Evolutionary conservation across 2,113 vertebrate genomes (phyloP), one percentile per base, ranked within the genome.

Genomic region (Macrotis lagotis): DNA sequence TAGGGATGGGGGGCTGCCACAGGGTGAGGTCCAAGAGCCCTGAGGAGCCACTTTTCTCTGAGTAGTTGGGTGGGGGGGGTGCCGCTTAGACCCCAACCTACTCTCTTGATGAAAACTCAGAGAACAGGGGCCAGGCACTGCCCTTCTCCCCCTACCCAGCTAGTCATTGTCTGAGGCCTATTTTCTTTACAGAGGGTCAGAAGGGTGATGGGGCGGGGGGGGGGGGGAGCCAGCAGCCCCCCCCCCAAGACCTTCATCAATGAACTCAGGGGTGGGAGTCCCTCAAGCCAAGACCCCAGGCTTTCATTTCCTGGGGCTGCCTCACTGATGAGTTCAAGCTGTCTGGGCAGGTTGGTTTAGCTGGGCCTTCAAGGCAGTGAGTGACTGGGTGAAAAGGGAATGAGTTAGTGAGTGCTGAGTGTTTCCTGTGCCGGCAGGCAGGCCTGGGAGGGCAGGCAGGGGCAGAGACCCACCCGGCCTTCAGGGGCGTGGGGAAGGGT

Each of bases 101-200:
- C 2, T 55, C 12, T 92, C 91, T 50, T 48, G 55, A 55, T 19
- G 0, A 49, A 90, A 48, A 96, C 98, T 94, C 95, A 91, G 95
- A 96, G 91, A 91, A 25, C 96, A 88, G 94, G 96, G 91, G 94
- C 96, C 97, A 91, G 0, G 0, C 88, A 14, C 9, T 31, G 26
- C 88, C 49, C 48, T 55, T 51, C 28, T 26, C 47, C 31, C 74
- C 93, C 91, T 11, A 48, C 50, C 96, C 93, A 59, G 96, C 52
- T 98, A 97, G 97, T 97, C 97, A 47, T 97, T 97, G 97, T 44
- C 44, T 96, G 96, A 97, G 96, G 95, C 97, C 97, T 97, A 96
- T 97, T 98, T 97, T 96, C 97, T 97, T 96, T 97, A 96, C 96
- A 95, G 94, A 96, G 95, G 96, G 97, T 96, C 95, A 97, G 97